These are phyloP conservation scores for Drosophila cognata DNA, from an alignment of 2,888 invertebrate species.

Conservation along the genomic window DNA sequence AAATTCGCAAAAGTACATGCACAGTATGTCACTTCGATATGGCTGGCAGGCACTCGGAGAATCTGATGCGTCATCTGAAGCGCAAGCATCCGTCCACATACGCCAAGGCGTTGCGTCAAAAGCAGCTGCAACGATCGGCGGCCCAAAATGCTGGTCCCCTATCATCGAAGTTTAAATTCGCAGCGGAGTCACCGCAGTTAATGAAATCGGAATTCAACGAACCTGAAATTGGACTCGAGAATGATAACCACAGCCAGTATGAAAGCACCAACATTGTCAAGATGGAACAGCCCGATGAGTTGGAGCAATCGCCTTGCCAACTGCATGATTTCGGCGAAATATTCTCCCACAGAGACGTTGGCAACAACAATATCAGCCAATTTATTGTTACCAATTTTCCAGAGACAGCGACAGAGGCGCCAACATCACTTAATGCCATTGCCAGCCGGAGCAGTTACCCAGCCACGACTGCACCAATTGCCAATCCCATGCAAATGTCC, in stretches of 20 bases:
- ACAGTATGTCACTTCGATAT: slow-evolving; percentile 55
- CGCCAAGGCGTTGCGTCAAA: slow-evolving; percentile 43
- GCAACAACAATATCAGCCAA: slow-evolving; percentile 10
- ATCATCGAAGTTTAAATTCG: slow-evolving; percentile 46
- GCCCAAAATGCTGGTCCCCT: slow-evolving; percentile 24
- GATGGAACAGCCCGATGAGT: slow-evolving; percentile 40
- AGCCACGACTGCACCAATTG: background rate
- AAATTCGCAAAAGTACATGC: slow-evolving; percentile 65
- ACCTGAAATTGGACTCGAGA: slow-evolving; percentile 12
- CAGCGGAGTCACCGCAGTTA: slow-evolving; percentile 37
- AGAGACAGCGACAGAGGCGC: background rate
- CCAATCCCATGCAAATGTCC: background rate
- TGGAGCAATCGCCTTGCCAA: slow-evolving; percentile 6
- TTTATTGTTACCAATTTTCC: slow-evolving; percentile 20
- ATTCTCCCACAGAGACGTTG: slow-evolving; percentile 4
- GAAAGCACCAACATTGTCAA: slow-evolving; percentile 45
- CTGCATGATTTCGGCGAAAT: slow-evolving; percentile 7
- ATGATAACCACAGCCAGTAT: slow-evolving; percentile 25
- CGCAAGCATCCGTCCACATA: slow-evolving; percentile 59
- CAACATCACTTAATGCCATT: background rate
- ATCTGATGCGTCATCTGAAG: slow-evolving; percentile 65
- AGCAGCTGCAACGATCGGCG: slow-evolving; percentile 35
- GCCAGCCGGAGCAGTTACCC: background rate
- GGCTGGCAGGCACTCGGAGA: slow-evolving; percentile 67
- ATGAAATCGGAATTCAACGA: slow-evolving; percentile 44